A percentile compares a stretch with the other conserved stretches of the same genome.
Evolutionary conservation across 2,888 invertebrate species (phyloP).

Genomic region (Caenorhabditis drosophilae): DNA sequence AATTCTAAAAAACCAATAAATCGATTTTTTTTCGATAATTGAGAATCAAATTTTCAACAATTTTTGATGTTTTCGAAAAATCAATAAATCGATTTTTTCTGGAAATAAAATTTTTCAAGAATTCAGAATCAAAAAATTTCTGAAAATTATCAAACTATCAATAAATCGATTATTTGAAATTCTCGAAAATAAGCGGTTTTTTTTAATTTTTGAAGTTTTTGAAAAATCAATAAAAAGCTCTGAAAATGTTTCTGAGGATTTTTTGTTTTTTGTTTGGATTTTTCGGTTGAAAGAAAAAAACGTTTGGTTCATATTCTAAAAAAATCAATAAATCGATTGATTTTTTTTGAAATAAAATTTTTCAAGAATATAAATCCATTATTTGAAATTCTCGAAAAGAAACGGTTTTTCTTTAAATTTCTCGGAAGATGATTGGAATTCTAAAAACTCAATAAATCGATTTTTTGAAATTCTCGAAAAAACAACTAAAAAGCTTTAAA

Average conservation of each 20-base stretch:
- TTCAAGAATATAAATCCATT: too few species aligned
- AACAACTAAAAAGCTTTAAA: not conserved
- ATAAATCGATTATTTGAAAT: too few species aligned
- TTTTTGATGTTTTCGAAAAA: not conserved
- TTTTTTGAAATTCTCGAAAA: not conserved
- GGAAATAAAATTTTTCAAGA: not conserved
- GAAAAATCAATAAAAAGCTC: not conserved
- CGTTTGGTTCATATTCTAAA: not conserved
- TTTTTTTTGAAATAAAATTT: too few species aligned
- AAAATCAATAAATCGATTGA: too few species aligned
- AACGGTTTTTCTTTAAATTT: constrained; percentile 4
- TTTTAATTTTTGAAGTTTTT: too few species aligned
- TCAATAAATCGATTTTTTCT: not conserved
- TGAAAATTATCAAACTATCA: too few species aligned
- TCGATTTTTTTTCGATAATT: constrained; percentile 1
- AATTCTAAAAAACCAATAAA: not conserved
- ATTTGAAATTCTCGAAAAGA: too few species aligned
- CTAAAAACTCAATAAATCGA: not conserved
- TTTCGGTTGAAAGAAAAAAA: too few species aligned
- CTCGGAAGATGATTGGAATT: not conserved
- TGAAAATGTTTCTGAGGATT: not conserved
- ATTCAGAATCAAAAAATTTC: not conserved
- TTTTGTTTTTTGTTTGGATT: too few species aligned
- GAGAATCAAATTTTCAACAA: constrained; percentile 1
- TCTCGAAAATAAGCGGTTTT: too few species aligned